A percentile compares a stretch with the other conserved stretches of the same genome.
Evolutionary conservation across 2,888 invertebrate genomes (phyloP).

Genomic region (Lysandra bellargus): DNA sequence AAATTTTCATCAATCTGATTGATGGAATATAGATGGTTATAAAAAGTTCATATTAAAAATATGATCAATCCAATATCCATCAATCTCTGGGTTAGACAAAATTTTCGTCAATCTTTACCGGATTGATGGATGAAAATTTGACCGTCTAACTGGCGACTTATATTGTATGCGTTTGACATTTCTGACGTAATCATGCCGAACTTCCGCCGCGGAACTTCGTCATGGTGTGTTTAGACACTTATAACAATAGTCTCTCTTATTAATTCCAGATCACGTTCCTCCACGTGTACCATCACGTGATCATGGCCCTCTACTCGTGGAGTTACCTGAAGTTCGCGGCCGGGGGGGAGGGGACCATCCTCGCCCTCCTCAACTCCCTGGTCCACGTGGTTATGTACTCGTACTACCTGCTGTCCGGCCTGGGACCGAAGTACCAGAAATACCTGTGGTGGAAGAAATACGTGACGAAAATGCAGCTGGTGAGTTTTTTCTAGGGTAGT

Average conservation of each 20-base stretch:
- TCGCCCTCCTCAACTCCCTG: conserved; percentile 87
- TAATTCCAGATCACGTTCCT: conserved; percentile 89
- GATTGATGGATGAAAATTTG: too few relatives aligned
- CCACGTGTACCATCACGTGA: conserved; percentile 93
- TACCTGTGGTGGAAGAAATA: conserved; percentile 95
- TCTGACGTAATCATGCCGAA: too few relatives aligned
- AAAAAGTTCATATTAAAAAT: too few relatives aligned
- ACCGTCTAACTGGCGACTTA: too few relatives aligned
- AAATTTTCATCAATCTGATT: too few relatives aligned
- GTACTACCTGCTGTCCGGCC: conserved; percentile 88
- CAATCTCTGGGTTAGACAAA: too few relatives aligned
- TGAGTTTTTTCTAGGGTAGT: conserved; percentile 55
- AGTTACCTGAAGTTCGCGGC: conserved; percentile 89
- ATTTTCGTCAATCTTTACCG: too few relatives aligned
- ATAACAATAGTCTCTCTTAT: conserved; percentile 41
- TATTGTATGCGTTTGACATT: too few relatives aligned
- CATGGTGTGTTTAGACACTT: too few relatives aligned
- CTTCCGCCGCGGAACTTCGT: too few relatives aligned
- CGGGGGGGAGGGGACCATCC: conserved; percentile 88
- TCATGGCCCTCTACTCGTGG: conserved; percentile 89
- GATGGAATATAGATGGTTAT: too few relatives aligned
- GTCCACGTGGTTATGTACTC: conserved; percentile 92
- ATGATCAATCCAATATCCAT: too few relatives aligned
- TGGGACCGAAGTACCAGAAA: conserved; percentile 88
- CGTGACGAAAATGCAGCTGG: conserved; percentile 90